A percentile compares a stretch with the other conserved stretches of the same genome.
These are phyloP conservation scores for Stenchaetothrips biformis DNA, from an alignment of 2,888 invertebrate species.

Conservation along the genomic window DNA sequence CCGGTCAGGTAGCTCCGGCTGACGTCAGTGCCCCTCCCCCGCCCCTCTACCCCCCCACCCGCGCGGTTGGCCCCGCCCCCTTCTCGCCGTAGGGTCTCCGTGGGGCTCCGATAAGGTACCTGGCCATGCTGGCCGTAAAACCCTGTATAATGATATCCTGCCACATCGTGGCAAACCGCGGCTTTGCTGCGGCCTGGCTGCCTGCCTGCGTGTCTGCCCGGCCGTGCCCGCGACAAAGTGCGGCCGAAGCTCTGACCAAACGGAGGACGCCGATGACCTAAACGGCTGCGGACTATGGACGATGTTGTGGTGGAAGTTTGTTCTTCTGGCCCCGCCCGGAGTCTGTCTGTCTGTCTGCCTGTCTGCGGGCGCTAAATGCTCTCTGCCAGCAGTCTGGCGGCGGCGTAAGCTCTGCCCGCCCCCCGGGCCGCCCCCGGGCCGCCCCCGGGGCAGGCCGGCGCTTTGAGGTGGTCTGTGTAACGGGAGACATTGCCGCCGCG, in stretches of 20 bases:
- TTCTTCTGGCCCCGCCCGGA: too few species aligned
- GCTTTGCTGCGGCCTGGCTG: not conserved
- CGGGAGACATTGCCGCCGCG: not conserved
- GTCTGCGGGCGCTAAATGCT: too few species aligned
- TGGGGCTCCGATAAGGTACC: constrained; percentile 15
- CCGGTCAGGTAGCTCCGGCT: constrained; percentile 20
- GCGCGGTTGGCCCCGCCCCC: not conserved
- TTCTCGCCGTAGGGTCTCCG: not conserved
- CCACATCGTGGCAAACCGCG: not conserved
- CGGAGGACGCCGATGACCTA: too few species aligned
- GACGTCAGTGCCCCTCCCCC: not conserved
- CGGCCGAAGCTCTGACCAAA: too few species aligned
- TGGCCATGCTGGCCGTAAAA: constrained; percentile 20
- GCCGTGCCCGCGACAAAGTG: too few species aligned
- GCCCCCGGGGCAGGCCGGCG: not conserved
- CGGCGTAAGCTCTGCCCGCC: not conserved
- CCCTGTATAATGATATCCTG: constrained; percentile 22
- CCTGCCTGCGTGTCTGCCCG: too few species aligned
- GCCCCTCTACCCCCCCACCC: not conserved
- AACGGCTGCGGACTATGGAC: too few species aligned
- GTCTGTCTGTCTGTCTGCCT: too few species aligned
- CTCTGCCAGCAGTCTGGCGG: not conserved
- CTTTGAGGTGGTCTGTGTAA: not conserved
- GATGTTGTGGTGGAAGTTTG: too few species aligned
- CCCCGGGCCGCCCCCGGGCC: not conserved